Evolutionary conservation across 2,113 vertebrate genomes (phyloP).

Genomic region (Nibea albiflora): DNA sequence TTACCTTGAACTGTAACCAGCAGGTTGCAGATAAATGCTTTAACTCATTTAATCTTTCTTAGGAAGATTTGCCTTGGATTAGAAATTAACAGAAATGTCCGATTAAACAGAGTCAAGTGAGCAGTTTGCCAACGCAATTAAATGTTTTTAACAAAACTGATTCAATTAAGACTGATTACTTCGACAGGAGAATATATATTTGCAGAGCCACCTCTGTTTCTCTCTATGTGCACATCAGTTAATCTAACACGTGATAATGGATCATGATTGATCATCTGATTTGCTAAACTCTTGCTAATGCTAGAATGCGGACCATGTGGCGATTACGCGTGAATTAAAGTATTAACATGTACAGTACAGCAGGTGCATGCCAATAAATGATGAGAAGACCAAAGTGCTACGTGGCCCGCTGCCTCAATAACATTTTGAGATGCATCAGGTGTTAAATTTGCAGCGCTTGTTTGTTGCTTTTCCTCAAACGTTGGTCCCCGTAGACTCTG

Average conservation of each 20-base stretch:
- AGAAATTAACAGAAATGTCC: conserved; percentile 11
- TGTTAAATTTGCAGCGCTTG: neutral
- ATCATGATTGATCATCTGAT: neutral
- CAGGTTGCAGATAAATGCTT: conserved; percentile 35
- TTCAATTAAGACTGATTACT: no score
- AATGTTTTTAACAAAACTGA: neutral
- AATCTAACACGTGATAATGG: neutral
- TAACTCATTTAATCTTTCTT: conserved; percentile 20
- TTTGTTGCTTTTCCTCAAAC: neutral
- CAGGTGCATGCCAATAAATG: neutral
- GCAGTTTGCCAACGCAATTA: neutral
- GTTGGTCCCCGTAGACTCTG: no score
- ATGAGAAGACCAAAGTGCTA: neutral
- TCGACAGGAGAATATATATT: neutral
- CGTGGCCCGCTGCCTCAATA: neutral
- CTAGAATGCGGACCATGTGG: no score
- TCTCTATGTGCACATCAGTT: neutral
- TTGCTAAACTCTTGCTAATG: neutral
- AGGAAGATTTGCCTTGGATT: conserved; percentile 14
- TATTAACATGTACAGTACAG: neutral
- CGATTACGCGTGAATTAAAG: neutral
- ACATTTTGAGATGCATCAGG: neutral
- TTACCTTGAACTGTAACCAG: conserved; percentile 12
- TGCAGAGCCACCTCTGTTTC: neutral
- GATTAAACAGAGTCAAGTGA: conserved; percentile 7